A percentile compares a stretch with the other conserved stretches of the same genome.
Conservation (phyloP, 2,113 vertebrate species). For the Trogon surrucura region DNA sequence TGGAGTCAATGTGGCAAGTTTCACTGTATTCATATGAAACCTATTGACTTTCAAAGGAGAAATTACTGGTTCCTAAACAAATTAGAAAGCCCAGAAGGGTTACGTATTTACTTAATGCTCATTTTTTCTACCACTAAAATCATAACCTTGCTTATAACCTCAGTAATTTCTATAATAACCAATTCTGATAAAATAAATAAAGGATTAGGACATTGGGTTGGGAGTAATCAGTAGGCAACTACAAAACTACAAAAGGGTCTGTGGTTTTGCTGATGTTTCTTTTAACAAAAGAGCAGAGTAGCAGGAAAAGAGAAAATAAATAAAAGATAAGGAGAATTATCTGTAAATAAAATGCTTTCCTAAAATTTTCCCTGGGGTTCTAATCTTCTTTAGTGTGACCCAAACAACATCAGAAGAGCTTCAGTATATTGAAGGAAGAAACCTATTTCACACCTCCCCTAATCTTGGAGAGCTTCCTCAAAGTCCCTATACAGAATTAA, state of each 20-base stretch:
- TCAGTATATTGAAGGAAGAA: conserved; percentile 19
- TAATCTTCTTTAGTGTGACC: conserved; percentile 21
- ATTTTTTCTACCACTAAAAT: conserved; percentile 13
- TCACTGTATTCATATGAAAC: not conserved
- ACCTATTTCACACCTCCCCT: conserved; percentile 34
- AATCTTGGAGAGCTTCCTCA: conserved; percentile 21
- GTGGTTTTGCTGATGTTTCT: conserved; percentile 15
- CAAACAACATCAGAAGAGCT: conserved; percentile 14
- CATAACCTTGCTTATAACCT: conserved; percentile 11
- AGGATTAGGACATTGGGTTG: not conserved
- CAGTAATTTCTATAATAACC: conserved; percentile 38
- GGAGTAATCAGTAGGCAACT: not conserved
- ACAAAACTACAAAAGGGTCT: not conserved
- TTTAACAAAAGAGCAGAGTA: not conserved
- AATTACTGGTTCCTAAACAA: not conserved
- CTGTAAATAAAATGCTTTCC: not conserved
- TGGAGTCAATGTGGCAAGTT: not conserved
- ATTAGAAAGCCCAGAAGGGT: not conserved
- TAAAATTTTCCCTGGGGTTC: conserved; percentile 24
- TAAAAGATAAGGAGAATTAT: conserved; percentile 16
- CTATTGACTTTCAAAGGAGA: not conserved
- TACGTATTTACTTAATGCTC: not conserved
- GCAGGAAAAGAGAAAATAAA: conserved; percentile 1
- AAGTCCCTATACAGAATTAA: conserved; percentile 3
- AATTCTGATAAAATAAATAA: conserved; percentile 17